Conservation (phyloP, 2,888 invertebrate species). For the Yponomeuta evonymella region DNA sequence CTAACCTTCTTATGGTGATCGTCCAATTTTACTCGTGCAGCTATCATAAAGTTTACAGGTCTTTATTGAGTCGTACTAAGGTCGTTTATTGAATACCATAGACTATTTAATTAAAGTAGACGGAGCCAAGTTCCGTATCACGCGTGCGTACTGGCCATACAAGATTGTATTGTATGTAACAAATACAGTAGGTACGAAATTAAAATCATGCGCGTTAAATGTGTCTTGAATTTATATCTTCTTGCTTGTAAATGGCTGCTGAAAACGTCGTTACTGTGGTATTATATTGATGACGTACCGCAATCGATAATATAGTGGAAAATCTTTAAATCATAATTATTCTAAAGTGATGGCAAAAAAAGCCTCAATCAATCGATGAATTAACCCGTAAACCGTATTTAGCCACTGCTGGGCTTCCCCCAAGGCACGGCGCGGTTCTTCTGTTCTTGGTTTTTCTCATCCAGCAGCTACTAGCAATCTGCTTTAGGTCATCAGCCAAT, state of each 20-base stretch:
- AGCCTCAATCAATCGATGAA: no score
- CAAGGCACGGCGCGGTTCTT: no score
- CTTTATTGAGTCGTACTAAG: background rate
- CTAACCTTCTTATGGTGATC: conserved; percentile 16
- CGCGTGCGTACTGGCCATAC: background rate
- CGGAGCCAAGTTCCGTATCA: background rate
- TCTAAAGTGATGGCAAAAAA: no score
- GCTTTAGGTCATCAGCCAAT: no score
- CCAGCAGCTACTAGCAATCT: no score
- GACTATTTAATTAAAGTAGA: background rate
- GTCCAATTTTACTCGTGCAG: background rate
- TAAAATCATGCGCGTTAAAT: background rate
- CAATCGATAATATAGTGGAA: no score
- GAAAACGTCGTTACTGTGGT: no score
- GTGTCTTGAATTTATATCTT: background rate
- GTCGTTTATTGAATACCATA: background rate
- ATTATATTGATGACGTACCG: no score
- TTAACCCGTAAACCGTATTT: no score
- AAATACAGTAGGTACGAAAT: background rate
- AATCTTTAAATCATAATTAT: no score
- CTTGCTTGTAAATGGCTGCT: background rate
- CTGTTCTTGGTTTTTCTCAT: no score
- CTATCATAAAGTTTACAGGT: background rate
- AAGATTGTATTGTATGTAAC: background rate
- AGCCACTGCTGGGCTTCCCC: no score